phyloP scores from a whole-genome alignment of 1,140 invertebrate species.

The Drosophila kepulauana region DNA sequence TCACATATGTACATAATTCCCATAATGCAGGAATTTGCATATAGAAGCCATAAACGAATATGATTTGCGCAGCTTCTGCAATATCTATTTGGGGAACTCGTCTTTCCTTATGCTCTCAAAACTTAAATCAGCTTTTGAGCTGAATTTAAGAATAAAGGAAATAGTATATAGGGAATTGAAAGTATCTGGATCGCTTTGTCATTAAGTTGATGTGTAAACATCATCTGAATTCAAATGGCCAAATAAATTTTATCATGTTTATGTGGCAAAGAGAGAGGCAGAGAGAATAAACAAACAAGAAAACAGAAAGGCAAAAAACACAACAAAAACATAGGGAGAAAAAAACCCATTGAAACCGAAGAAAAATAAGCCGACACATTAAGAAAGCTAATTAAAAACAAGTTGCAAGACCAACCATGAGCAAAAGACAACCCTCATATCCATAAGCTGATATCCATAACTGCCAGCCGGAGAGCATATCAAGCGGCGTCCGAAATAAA shows the following conservation, averaged over 20 bases:
- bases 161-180: not conserved
- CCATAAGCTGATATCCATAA: constrained; percentile 30
- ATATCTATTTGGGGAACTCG: constrained; percentile 33
- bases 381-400: constrained; percentile 58
- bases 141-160: not conserved
- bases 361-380: constrained; percentile 52
- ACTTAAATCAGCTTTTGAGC: not conserved
- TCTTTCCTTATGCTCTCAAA: constrained; percentile 5
- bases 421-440: constrained; percentile 6
- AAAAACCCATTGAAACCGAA: constrained; percentile 8
- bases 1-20: constrained; percentile 51
- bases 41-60: constrained; percentile 19
- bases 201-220: constrained; percentile 34
- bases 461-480: constrained; percentile 17
- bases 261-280: constrained; percentile 5
- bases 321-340: constrained; percentile 10
- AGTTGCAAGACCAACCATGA: constrained; percentile 28
- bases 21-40: constrained; percentile 49
- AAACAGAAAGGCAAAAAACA: constrained; percentile 6
- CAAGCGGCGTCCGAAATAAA: constrained; percentile 63
- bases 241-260: constrained; percentile 19
- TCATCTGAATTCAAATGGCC: constrained; percentile 5
- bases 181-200: constrained; percentile 13
- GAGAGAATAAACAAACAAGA: constrained; percentile 30
- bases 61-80: constrained; percentile 23